Percentiles rank a stretch among this genome's conserved stretches.
phyloP scores from a whole-genome alignment of 2,888 invertebrate species.

The Bugulina stolonifera region DNA sequence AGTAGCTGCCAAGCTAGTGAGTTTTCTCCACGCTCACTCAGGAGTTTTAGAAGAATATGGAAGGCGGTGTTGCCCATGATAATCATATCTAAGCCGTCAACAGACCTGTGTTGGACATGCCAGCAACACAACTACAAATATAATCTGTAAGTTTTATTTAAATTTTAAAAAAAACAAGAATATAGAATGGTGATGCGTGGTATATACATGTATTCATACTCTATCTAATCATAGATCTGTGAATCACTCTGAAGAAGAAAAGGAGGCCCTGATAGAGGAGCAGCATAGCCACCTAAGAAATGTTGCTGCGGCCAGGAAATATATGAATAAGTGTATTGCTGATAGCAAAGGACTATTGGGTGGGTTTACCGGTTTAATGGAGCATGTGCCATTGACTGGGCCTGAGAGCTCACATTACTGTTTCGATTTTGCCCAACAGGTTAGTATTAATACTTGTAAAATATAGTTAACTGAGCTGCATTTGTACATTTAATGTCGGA shows the following conservation, averaged over 20 bases:
- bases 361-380: no score
- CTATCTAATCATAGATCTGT: not conserved
- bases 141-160: not conserved
- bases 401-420: not conserved
- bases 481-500: no score
- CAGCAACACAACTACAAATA: constrained; percentile 28
- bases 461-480: no score
- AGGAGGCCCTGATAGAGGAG: not conserved
- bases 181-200: no score
- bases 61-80: constrained; percentile 28
- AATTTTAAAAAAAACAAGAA: no score
- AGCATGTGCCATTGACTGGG: not conserved
- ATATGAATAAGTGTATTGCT: not conserved
- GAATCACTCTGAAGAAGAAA: not conserved
- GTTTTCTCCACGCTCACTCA: not conserved
- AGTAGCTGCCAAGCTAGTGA: not conserved
- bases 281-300: not conserved
- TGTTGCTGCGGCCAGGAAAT: not conserved
- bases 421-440: constrained; percentile 22
- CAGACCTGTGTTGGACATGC: constrained; percentile 31
- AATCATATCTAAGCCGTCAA: constrained; percentile 28
- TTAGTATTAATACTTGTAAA: not conserved
- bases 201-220: no score
- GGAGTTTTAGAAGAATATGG: constrained; percentile 26
- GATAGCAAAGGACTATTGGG: no score